Evolutionary conservation across 2,113 vertebrate species (phyloP), one percentile per base, ranked within the genome.

Genomic region (Cyphomyrus plagiostoma): DNA sequence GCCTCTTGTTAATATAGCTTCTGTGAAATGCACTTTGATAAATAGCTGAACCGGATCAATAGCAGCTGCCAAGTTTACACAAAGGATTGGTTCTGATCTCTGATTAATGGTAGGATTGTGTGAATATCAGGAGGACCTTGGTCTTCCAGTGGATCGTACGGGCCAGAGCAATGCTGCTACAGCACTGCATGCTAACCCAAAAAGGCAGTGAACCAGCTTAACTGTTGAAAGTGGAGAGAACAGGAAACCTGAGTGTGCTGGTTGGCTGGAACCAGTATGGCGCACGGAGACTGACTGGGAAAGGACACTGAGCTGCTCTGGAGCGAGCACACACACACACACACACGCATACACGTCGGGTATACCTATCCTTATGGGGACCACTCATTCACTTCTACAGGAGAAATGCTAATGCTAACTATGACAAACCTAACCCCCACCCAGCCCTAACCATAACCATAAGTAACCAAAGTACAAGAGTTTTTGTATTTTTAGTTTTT

Each of bases 91-190:
- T 86, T 86, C 83, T 86, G 83, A 86, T 86, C 83, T 50, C n/a
- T 86, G 83, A 87, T 87, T 48, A 87, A 87, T 53, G 85, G 50
- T 50, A 86, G 83, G 83, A 48, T 49, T 86, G 48, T 23, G 83
- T 48, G 45, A 86, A 86, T 86, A 45, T n/a, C 45, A 46, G 62
- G 62, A 26, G n/a, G 62, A 70, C 62, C 62, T 13, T 7, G 21
- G 56, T 62, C 10, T 39, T 80, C 35, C 74, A 80, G 74, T 19
- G n/a, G 62, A 70, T 13, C 9, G 45, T 21, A 84, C 82, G 19
- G 82, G 23, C 82, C 23, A 11, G 42, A 80, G 35, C 66, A 35
- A 26, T n/a, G 56, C n/a, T 30, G n/a, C n/a, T 3, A 15, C n/a
- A 39, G 48, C 85, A 53, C 50, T 53, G n/a, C 15, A 50, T 53